These are phyloP conservation scores for Xyrauchen texanus DNA, from an alignment of 2,113 vertebrate species.

Conservation along the genomic window DNA sequence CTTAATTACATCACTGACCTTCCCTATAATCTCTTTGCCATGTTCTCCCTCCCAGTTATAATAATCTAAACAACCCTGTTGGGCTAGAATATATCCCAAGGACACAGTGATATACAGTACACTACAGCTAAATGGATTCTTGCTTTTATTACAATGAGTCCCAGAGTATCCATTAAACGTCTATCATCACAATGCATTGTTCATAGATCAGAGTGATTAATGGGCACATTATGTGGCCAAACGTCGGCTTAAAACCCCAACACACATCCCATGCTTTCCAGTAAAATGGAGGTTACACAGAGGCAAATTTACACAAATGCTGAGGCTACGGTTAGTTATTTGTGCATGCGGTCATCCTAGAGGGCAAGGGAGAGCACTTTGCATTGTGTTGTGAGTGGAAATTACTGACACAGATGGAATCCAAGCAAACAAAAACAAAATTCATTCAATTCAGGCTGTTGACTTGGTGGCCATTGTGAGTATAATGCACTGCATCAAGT, in stretches of 20 bases:
- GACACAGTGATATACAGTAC: constrained; percentile 72
- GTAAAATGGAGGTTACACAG: constrained; percentile 13
- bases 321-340: not conserved
- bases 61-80: constrained; percentile 63
- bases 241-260: constrained; percentile 69
- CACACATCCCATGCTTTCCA: constrained; percentile 52
- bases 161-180: constrained; percentile 74
- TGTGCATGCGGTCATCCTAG: not conserved
- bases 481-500: not conserved
- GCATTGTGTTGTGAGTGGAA: constrained; percentile 20
- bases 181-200: constrained; percentile 75
- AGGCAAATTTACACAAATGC: constrained; percentile 36
- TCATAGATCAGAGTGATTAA: constrained; percentile 73
- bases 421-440: constrained; percentile 2
- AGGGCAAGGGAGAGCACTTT: constrained; percentile 4
- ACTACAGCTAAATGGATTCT: constrained; percentile 60
- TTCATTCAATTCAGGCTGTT: constrained; percentile 3
- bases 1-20: not conserved
- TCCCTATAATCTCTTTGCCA: constrained; percentile 1
- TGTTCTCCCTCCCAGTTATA: not conserved
- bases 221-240: constrained; percentile 70
- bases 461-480: not conserved
- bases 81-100: constrained; percentile 73
- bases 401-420: constrained; percentile 25
- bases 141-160: constrained; percentile 78